These are phyloP conservation scores for Allacma fusca DNA, from an alignment of 2,888 invertebrate species.

Conservation along the genomic window DNA sequence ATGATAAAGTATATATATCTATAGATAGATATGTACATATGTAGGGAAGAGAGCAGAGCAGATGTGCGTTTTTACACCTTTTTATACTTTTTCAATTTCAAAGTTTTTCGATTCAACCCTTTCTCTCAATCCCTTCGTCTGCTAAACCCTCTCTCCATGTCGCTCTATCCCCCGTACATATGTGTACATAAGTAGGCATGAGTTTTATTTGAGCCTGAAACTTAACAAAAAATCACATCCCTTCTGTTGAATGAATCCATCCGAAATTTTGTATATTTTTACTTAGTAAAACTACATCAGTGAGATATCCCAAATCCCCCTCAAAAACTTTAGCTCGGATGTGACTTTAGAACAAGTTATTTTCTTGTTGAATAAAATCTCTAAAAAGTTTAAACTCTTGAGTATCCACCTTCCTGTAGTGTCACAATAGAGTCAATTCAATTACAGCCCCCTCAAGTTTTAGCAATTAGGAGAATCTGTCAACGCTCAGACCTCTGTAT, in stretches of 20 bases:
- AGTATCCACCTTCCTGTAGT: too few species aligned
- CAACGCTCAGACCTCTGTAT: too few species aligned
- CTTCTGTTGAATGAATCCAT: slow-evolving; percentile 25
- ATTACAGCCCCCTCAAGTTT: too few species aligned
- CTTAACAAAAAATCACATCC: slow-evolving; percentile 11
- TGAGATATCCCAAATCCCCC: slow-evolving; percentile 27
- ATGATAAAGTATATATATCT: too few species aligned
- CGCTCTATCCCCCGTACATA: slow-evolving; percentile 11
- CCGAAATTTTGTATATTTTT: slow-evolving; percentile 26
- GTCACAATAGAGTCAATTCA: too few species aligned
- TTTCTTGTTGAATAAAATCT: too few species aligned
- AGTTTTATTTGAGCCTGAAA: slow-evolving; percentile 8
- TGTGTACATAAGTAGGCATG: not conserved
- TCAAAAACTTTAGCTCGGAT: too few species aligned
- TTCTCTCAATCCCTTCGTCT: slow-evolving; percentile 36
- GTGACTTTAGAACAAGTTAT: too few species aligned
- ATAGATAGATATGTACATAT: not conserved
- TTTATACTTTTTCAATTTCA: slow-evolving; percentile 48
- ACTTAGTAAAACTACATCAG: not conserved
- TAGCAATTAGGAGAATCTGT: too few species aligned
- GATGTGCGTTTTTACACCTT: slow-evolving; percentile 50
- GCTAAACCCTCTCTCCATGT: slow-evolving; percentile 29
- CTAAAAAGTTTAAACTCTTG: too few species aligned
- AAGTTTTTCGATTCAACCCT: slow-evolving; percentile 49
- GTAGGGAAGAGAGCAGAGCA: slow-evolving; percentile 26